These are phyloP conservation scores for Anarsia innoxiella DNA, from an alignment of 2,888 invertebrate species.

Conservation along the genomic window DNA sequence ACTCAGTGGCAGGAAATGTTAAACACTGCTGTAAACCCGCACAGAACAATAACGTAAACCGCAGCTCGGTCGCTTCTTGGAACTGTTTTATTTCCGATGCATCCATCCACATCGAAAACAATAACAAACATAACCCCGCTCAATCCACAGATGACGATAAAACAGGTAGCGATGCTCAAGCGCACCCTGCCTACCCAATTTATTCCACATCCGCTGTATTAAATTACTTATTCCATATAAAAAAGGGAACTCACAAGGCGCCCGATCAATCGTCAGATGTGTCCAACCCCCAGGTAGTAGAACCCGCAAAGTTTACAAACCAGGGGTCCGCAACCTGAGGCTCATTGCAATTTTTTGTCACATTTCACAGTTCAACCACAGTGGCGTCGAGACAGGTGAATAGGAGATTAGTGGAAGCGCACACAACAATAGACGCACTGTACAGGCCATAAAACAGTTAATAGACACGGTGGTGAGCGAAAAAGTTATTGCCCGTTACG, in stretches of 20 bases:
- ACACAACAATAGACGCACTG: slow-evolving; percentile 66
- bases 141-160: slow-evolving; percentile 50
- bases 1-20: slow-evolving; percentile 60
- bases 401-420: slow-evolving; percentile 62
- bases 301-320: slow-evolving; percentile 68
- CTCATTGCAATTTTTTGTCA: slow-evolving; percentile 72
- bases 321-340: slow-evolving; percentile 45
- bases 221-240: slow-evolving; percentile 55
- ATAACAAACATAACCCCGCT: slow-evolving; percentile 36
- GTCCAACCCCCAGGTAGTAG: slow-evolving; percentile 55
- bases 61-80: slow-evolving; percentile 53
- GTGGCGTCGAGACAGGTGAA: slow-evolving; percentile 61
- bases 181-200: slow-evolving; percentile 72
- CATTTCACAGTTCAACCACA: slow-evolving; percentile 66
- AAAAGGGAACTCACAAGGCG: slow-evolving; percentile 65
- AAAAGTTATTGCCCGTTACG: slow-evolving; percentile 39
- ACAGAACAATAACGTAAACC: slow-evolving; percentile 58
- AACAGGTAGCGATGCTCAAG: slow-evolving; percentile 66
- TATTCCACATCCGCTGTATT: slow-evolving; percentile 72
- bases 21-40: slow-evolving; percentile 43
- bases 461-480: slow-evolving; percentile 39
- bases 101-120: slow-evolving; percentile 39
- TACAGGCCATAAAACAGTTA: slow-evolving; percentile 66
- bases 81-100: slow-evolving; percentile 43
- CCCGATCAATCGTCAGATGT: slow-evolving; percentile 53